A percentile compares a stretch with the other conserved stretches of the same genome.
phyloP scores from a whole-genome alignment of 2,797 vertebrate genomes.

The Picus viridis region DNA sequence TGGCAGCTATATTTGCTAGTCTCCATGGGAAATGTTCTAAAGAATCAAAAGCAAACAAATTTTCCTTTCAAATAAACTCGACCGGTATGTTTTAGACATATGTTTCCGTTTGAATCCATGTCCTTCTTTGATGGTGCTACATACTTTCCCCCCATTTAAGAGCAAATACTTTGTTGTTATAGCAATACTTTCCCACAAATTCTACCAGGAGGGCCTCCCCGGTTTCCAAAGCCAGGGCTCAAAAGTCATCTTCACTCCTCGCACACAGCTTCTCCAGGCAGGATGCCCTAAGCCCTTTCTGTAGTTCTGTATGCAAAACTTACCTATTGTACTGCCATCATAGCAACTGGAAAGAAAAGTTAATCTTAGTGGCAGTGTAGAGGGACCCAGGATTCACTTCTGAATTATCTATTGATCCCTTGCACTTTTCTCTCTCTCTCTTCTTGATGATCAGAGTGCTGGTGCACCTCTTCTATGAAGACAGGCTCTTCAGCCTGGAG shows the following conservation, averaged over 20 bases:
- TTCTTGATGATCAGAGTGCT: no score
- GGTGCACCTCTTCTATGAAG: no score
- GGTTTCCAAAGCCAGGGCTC: not conserved
- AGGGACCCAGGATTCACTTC: not conserved
- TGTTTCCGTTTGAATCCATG: slow-evolving; percentile 13
- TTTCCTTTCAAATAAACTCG: slow-evolving; percentile 44
- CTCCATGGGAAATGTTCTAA: slow-evolving; percentile 30
- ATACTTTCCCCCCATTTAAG: not conserved
- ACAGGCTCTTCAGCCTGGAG: no score
- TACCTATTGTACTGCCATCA: not conserved
- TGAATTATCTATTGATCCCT: not conserved
- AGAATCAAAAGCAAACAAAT: slow-evolving; percentile 56
- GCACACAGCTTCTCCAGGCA: not conserved
- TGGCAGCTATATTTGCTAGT: slow-evolving; percentile 32
- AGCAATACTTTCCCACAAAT: not conserved
- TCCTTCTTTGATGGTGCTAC: not conserved
- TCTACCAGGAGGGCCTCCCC: not conserved
- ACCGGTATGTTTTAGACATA: not conserved
- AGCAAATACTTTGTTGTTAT: not conserved
- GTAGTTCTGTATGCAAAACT: not conserved
- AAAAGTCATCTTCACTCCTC: not conserved
- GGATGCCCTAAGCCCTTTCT: not conserved
- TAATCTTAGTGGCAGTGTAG: accelerated
- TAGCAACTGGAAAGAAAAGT: not conserved
- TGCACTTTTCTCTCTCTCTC: not conserved